Conservation (phyloP, 2,113 vertebrate genomes). For the Poeciliopsis retropinna region DNA sequence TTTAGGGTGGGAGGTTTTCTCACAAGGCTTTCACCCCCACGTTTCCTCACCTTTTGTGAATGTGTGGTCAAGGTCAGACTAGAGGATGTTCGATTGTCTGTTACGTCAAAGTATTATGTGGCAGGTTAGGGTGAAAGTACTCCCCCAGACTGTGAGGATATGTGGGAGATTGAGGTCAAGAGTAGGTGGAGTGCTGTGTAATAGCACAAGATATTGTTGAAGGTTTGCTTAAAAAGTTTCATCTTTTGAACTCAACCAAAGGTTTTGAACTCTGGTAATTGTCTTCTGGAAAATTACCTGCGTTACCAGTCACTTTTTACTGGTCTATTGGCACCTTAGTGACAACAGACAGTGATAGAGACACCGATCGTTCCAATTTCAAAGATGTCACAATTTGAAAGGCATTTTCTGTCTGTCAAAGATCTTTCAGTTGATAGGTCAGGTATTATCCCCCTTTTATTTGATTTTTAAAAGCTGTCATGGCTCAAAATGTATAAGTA, state of each 20-base stretch:
- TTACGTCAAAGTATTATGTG: slow-evolving; percentile 26
- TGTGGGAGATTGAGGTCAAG: slow-evolving; percentile 72
- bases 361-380: neutral
- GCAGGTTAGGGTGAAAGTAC: slow-evolving; percentile 27
- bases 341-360: neutral
- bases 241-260: slow-evolving; percentile 50
- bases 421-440: neutral
- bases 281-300: slow-evolving; percentile 40
- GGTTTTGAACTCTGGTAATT: slow-evolving; percentile 47
- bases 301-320: slow-evolving; percentile 55
- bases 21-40: slow-evolving; percentile 13
- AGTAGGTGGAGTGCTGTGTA: slow-evolving; percentile 49
- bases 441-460: too few species aligned
- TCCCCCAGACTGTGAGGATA: slow-evolving; percentile 28
- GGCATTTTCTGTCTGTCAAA: neutral
- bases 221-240: slow-evolving; percentile 41
- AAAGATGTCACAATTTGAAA: too few species aligned
- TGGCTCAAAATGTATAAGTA: too few species aligned
- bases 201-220: slow-evolving; percentile 36
- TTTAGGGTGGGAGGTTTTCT: slow-evolving; percentile 60
- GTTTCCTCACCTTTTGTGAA: neutral
- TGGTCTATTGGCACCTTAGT: slow-evolving; percentile 17
- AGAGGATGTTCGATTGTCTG: slow-evolving; percentile 49
- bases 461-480: too few species aligned
- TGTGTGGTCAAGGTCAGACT: slow-evolving; percentile 66